Conservation (phyloP, 1,140 invertebrate genomes). For the Laodelphax striatellus region DNA sequence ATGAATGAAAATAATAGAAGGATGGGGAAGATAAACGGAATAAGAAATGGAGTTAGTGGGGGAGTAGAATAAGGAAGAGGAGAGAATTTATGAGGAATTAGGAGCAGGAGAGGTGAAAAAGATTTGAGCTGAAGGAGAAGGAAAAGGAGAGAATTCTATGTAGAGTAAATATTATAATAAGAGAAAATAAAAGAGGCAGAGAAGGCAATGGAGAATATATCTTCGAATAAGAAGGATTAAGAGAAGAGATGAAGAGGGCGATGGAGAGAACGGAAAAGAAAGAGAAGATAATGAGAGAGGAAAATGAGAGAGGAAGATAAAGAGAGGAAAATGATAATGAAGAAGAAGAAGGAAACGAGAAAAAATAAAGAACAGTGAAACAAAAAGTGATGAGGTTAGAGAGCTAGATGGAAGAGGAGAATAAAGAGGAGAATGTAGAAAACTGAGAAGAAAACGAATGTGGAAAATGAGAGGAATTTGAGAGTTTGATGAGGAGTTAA, state of each 20-base stretch:
- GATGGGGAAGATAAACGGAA: conserved; percentile 4
- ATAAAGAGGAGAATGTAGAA: too few species aligned
- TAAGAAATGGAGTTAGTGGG: neutral
- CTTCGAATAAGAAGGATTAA: neutral
- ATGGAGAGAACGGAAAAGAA: neutral
- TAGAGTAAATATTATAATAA: too few species aligned
- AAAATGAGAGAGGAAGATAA: conserved; percentile 20
- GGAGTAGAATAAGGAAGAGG: neutral
- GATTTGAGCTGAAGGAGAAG: conserved; percentile 21
- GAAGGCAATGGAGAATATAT: conserved; percentile 21
- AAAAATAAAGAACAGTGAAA: too few species aligned
- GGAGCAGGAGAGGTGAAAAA: conserved; percentile 8
- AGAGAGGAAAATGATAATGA: conserved; percentile 9
- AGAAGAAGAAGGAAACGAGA: conserved; percentile 17
- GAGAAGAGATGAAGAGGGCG: conserved; percentile 10
- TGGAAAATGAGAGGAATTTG: too few species aligned
- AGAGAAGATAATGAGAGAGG: conserved; percentile 24
- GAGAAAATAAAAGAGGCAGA: conserved; percentile 19
- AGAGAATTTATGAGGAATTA: neutral
- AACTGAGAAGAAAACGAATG: too few species aligned
- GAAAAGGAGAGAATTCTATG: conserved; percentile 9
- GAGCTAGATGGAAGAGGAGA: too few species aligned
- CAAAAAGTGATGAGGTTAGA: too few species aligned
- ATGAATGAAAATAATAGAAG: conserved; percentile 15
- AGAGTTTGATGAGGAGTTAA: conserved; percentile 17